Conservation (phyloP, 1,140 invertebrate genomes). For the Maniola jurtina region DNA sequence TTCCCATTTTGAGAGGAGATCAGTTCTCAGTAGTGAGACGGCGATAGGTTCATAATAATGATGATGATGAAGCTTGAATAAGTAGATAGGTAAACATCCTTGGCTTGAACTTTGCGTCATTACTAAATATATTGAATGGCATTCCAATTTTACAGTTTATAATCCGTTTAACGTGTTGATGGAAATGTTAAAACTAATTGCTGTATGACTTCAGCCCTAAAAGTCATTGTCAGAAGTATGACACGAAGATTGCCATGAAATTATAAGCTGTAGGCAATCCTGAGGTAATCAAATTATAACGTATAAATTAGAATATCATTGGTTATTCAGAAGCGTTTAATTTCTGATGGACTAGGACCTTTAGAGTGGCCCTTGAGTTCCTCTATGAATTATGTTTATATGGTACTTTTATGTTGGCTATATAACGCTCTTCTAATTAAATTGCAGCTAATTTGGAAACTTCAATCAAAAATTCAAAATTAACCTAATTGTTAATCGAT, state of each 20-base stretch:
- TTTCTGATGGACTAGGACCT: neutral
- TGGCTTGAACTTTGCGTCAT: neutral
- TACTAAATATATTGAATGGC: neutral
- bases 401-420: too few species aligned
- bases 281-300: constrained; percentile 9
- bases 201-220: constrained; percentile 10
- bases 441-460: too few species aligned
- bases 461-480: too few species aligned
- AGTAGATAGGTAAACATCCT: too few species aligned
- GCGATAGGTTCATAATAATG: too few species aligned
- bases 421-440: too few species aligned
- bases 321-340: constrained; percentile 6
- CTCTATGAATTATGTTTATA: too few species aligned
- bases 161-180: constrained; percentile 8
- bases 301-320: constrained; percentile 3
- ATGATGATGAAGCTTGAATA: too few species aligned
- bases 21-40: too few species aligned
- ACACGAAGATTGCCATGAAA: constrained; percentile 16
- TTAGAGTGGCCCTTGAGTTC: too few species aligned
- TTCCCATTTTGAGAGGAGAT: too few species aligned
- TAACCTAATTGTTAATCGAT: too few species aligned
- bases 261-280: neutral
- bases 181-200: constrained; percentile 19
- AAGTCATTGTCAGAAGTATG: constrained; percentile 21
- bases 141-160: neutral